phyloP scores from a whole-genome alignment of 1,140 invertebrate genomes.

The Microplitis mediator region DNA sequence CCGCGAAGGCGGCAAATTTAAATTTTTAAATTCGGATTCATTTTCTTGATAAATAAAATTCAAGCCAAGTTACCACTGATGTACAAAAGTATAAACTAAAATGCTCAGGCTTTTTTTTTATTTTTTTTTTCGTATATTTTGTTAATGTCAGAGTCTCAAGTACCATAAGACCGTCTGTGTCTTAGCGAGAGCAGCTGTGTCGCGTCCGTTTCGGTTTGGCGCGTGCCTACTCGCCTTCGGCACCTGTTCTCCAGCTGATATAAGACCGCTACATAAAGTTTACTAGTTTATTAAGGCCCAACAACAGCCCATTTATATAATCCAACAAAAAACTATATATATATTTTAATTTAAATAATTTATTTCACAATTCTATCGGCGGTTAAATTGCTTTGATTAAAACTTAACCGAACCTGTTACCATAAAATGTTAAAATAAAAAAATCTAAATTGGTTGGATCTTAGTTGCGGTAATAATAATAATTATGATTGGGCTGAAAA shows the following conservation, averaged over 20 bases:
- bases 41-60: too few relatives aligned
- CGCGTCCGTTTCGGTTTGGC: conserved; percentile 55
- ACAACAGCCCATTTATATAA: background rate
- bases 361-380: too few relatives aligned
- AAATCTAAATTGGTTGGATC: too few relatives aligned
- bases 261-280: conserved; percentile 32
- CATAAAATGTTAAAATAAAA: background rate
- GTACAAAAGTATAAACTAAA: conserved; percentile 8
- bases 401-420: too few relatives aligned
- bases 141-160: conserved; percentile 13
- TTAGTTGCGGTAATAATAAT: background rate
- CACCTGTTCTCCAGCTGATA: conserved; percentile 61
- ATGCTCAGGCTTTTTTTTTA: background rate
- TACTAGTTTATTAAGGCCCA: background rate
- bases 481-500: conserved; percentile 12
- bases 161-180: conserved; percentile 28
- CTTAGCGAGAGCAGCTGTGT: conserved; percentile 32
- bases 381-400: background rate
- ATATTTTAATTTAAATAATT: too few relatives aligned
- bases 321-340: too few relatives aligned
- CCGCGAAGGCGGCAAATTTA: too few relatives aligned
- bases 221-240: conserved; percentile 51
- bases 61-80: background rate
- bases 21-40: too few relatives aligned
- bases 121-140: background rate